Evolutionary conservation across 2,113 vertebrate genomes (phyloP).

Genomic region (Nanorana parkeri): DNA sequence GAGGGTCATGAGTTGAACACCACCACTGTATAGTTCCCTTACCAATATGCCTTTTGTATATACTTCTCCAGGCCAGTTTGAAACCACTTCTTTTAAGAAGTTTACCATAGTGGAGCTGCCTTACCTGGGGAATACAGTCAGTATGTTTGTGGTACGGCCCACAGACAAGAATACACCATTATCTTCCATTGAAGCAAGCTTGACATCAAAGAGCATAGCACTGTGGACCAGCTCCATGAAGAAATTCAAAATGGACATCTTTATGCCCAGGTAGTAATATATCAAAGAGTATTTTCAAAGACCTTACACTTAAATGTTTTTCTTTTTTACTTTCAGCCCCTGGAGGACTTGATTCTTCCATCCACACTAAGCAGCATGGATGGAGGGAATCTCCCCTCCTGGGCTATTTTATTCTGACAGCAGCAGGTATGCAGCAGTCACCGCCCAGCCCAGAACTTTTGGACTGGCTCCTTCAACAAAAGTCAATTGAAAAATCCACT

Average conservation of each 20-base stretch:
- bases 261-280: conserved; percentile 83
- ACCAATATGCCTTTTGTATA: background rate
- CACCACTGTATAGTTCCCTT: background rate
- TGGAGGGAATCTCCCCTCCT: too few relatives aligned
- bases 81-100: conserved; percentile 71
- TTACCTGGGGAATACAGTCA: conserved; percentile 76
- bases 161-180: conserved; percentile 75
- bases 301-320: too few relatives aligned
- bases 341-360: too few relatives aligned
- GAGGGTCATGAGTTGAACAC: too few relatives aligned
- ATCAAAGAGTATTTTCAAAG: background rate
- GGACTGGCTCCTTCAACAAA: too few relatives aligned
- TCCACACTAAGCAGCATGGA: too few relatives aligned
- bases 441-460: too few relatives aligned
- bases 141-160: conserved; percentile 84
- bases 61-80: conserved; percentile 80
- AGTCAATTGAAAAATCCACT: too few relatives aligned
- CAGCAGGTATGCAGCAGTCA: too few relatives aligned
- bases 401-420: too few relatives aligned
- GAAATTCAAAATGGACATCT: conserved; percentile 84
- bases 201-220: conserved; percentile 76
- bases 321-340: too few relatives aligned
- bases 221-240: conserved; percentile 79
- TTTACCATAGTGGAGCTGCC: conserved; percentile 82
- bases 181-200: conserved; percentile 75